These are phyloP conservation scores for Diploscapter pachys DNA, from an alignment of 1,140 invertebrate genomes.

Conservation along the genomic window DNA sequence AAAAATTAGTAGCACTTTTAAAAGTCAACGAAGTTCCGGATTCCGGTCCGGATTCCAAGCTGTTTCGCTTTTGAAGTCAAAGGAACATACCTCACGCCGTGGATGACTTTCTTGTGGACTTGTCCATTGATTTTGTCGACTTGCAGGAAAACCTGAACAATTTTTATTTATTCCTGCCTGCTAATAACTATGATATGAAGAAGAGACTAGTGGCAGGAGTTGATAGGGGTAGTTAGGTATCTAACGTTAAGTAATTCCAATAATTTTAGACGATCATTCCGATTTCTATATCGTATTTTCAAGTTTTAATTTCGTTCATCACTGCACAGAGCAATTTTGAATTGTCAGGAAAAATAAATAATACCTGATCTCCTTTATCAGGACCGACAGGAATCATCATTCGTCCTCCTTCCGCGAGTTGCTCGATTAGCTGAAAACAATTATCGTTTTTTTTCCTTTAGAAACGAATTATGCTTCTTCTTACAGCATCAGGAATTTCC, in stretches of 20 bases:
- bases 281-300: neutral
- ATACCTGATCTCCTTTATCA: constrained; percentile 71
- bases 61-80: constrained; percentile 81
- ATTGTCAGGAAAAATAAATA: neutral
- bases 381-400: constrained; percentile 81
- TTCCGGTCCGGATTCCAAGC: constrained; percentile 1
- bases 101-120: constrained; percentile 73
- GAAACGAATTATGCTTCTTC: constrained; percentile 15
- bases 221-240: too few relatives aligned
- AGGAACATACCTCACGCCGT: constrained; percentile 95
- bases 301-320: too few relatives aligned
- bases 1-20: too few relatives aligned
- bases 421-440: constrained; percentile 66
- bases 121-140: constrained; percentile 84
- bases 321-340: too few relatives aligned
- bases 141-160: constrained; percentile 68
- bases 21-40: too few relatives aligned
- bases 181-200: too few relatives aligned
- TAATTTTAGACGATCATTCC: neutral
- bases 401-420: constrained; percentile 77
- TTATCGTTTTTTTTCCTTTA: too few relatives aligned
- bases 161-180: neutral
- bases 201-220: too few relatives aligned
- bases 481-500: constrained; percentile 71
- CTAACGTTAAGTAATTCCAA: too few relatives aligned